Percentiles rank a stretch among this genome's conserved stretches.
These are phyloP conservation scores for Tricholauxania praeusta DNA, from an alignment of 2,888 invertebrate genomes.

Conservation along the genomic window DNA sequence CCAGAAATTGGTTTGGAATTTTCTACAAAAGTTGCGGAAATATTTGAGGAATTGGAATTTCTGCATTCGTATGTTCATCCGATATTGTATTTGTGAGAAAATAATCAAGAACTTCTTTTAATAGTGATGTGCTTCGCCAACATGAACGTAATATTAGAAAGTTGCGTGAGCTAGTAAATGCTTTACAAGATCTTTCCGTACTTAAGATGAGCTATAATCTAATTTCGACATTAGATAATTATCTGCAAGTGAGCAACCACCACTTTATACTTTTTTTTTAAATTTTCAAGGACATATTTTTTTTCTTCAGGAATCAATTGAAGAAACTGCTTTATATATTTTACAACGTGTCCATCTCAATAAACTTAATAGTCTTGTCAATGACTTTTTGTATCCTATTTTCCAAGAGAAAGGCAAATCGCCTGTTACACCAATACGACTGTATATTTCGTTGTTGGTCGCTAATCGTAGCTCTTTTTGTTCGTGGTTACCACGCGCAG, in stretches of 20 bases:
- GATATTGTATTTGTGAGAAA: neutral
- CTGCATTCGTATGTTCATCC: conserved; percentile 59
- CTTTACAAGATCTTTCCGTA: conserved; percentile 62
- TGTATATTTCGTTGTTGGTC: conserved; percentile 63
- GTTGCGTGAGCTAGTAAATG: conserved; percentile 60
- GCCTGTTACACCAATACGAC: conserved; percentile 59
- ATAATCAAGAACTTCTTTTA: neutral
- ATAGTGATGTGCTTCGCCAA: conserved; percentile 63
- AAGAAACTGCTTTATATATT: conserved; percentile 64
- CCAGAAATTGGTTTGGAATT: conserved; percentile 68
- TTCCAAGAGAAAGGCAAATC: conserved; percentile 63
- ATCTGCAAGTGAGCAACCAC: conserved; percentile 53
- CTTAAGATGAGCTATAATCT: conserved; percentile 65
- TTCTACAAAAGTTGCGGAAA: conserved; percentile 61
- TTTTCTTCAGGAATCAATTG: conserved; percentile 57
- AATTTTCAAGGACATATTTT: neutral
- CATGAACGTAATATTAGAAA: conserved; percentile 63
- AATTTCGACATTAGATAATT: conserved; percentile 64
- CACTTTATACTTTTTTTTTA: neutral
- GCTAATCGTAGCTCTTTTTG: conserved; percentile 59
- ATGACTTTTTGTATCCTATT: conserved; percentile 65
- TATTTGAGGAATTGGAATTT: conserved; percentile 64
- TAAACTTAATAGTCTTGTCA: conserved; percentile 61
- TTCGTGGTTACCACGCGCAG: conserved; percentile 64
- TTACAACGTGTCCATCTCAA: conserved; percentile 64